phyloP scores from a whole-genome alignment of 1,140 invertebrate species.

The Drosophila dunni region DNA sequence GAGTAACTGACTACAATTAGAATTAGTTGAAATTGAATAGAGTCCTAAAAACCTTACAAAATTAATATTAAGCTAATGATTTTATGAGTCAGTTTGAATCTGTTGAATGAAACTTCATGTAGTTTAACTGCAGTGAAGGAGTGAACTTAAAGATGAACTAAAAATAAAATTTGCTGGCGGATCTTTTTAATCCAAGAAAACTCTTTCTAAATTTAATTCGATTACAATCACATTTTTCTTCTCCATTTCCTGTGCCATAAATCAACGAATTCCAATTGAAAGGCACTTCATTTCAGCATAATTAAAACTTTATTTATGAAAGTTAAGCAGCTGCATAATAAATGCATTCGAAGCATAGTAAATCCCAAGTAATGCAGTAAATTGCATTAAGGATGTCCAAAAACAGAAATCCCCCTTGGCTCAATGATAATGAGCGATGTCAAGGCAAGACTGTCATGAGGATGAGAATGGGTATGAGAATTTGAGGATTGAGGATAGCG shows the following conservation, averaged over 20 bases:
- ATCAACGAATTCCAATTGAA: background rate
- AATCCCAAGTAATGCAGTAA: constrained; percentile 24
- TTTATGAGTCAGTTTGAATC: too few relatives aligned
- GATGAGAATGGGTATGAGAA: constrained; percentile 9
- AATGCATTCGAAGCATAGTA: background rate
- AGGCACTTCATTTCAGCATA: background rate
- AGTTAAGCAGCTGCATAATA: constrained; percentile 23
- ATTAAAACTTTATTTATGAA: constrained; percentile 3
- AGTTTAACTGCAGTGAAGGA: too few relatives aligned
- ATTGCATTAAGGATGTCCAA: constrained; percentile 43
- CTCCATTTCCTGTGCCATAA: background rate
- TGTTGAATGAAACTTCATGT: too few relatives aligned
- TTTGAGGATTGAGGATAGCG: background rate
- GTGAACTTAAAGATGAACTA: too few relatives aligned
- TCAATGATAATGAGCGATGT: constrained; percentile 37
- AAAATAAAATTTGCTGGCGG: too few relatives aligned
- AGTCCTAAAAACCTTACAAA: background rate
- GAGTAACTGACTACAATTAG: background rate
- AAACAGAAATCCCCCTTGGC: constrained; percentile 3
- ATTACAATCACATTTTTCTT: too few relatives aligned
- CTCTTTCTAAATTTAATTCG: too few relatives aligned
- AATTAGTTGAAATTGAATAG: background rate
- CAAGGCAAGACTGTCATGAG: constrained; percentile 29
- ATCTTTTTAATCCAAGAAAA: too few relatives aligned
- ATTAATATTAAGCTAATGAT: too few relatives aligned